Evolutionary conservation across 2,888 invertebrate species (phyloP).

Genomic region (Melangyna quadrimaculata): DNA sequence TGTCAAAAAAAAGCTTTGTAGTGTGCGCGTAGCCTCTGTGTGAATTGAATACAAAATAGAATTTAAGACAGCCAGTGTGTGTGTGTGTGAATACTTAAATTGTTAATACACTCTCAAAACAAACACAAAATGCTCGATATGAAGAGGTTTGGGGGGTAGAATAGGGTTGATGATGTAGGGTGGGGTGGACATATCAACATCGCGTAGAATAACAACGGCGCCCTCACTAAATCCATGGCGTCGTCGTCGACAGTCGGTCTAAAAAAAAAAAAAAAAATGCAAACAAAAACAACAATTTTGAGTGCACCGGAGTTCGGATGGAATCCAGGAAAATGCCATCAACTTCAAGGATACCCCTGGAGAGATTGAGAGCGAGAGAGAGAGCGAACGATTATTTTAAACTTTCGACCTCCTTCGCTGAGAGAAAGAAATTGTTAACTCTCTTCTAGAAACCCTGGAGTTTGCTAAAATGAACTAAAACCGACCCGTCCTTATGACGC

Average conservation of each 20-base stretch:
- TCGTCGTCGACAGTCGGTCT: slow-evolving; percentile 30
- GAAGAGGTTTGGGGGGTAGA: not conserved
- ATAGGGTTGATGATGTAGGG: not conserved
- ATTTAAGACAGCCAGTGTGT: slow-evolving; percentile 22
- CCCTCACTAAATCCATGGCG: slow-evolving; percentile 50
- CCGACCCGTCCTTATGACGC: slow-evolving; percentile 19
- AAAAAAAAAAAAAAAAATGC: slow-evolving; percentile 2
- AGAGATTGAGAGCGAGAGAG: slow-evolving; percentile 1
- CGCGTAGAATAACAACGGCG: slow-evolving; percentile 45
- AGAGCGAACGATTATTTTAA: slow-evolving; percentile 74
- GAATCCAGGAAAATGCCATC: slow-evolving; percentile 21
- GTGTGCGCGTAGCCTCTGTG: slow-evolving; percentile 34
- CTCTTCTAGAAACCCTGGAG: slow-evolving; percentile 34
- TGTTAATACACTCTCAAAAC: slow-evolving; percentile 50
- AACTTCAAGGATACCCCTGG: slow-evolving; percentile 40
- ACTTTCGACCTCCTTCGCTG: slow-evolving; percentile 79
- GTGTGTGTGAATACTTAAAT: slow-evolving; percentile 55
- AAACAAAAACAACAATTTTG: slow-evolving; percentile 10
- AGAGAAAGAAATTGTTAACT: slow-evolving; percentile 10
- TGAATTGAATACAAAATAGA: slow-evolving; percentile 57
- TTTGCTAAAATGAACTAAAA: slow-evolving; percentile 31
- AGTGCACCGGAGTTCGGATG: slow-evolving; percentile 54
- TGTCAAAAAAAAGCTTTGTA: slow-evolving; percentile 26
- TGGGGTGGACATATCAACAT: slow-evolving; percentile 13
- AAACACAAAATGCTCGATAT: slow-evolving; percentile 11